A percentile compares a stretch with the other conserved stretches of the same genome.
Evolutionary conservation across 2,113 vertebrate genomes (phyloP).

Genomic region (Ptilonorhynchus violaceus): DNA sequence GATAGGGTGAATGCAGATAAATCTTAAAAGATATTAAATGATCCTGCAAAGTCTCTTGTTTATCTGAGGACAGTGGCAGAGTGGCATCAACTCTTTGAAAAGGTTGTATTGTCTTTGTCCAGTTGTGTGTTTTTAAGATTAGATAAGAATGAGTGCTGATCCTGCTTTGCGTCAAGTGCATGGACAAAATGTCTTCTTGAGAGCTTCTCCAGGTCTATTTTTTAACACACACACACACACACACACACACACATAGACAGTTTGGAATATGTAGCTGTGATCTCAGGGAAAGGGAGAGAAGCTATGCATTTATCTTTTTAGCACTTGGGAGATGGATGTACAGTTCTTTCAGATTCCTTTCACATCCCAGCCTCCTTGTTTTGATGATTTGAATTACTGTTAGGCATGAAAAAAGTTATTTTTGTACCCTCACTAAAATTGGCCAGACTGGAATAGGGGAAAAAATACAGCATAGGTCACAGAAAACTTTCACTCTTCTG

Average conservation of each 20-base stretch:
- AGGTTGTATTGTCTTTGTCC: background rate
- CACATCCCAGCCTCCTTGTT: background rate
- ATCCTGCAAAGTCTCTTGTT: background rate
- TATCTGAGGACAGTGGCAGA: background rate
- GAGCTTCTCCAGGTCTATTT: background rate
- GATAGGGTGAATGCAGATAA: background rate
- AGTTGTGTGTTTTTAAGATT: background rate
- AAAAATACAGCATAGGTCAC: background rate
- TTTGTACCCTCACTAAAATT: background rate
- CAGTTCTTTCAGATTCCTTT: background rate
- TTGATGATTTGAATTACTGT: background rate
- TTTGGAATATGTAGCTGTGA: background rate
- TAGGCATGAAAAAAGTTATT: background rate
- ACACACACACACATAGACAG: background rate
- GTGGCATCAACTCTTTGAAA: background rate
- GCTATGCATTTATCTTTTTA: background rate
- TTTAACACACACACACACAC: background rate
- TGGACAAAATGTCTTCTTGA: background rate
- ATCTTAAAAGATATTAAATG: background rate
- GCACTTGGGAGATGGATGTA: background rate
- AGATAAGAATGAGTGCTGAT: background rate
- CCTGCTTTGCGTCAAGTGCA: background rate
- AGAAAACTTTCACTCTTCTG: background rate
- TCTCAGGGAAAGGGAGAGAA: background rate
- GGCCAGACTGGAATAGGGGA: background rate